phyloP scores from a whole-genome alignment of 1,140 invertebrate genomes.

The Sycophaga agraensis region DNA sequence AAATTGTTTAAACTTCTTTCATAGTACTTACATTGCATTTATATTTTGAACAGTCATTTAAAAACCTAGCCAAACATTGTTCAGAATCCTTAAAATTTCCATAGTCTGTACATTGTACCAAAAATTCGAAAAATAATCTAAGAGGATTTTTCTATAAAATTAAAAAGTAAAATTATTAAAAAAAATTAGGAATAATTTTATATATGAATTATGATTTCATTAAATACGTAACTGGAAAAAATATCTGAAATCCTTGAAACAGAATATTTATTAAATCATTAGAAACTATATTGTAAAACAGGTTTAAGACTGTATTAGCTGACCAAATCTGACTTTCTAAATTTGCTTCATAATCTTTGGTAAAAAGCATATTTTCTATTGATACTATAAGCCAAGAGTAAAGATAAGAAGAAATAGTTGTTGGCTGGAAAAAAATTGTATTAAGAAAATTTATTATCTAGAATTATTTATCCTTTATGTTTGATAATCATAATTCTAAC shows the following conservation, averaged over 20 bases:
- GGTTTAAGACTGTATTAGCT: constrained; percentile 51
- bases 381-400: constrained; percentile 64
- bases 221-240: constrained; percentile 62
- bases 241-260: constrained; percentile 63
- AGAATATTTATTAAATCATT: constrained; percentile 60
- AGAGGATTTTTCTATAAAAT: constrained; percentile 62
- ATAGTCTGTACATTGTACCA: constrained; percentile 44
- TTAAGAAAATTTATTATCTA: too few relatives aligned
- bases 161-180: constrained; percentile 7
- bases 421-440: constrained; percentile 62
- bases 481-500: neutral
- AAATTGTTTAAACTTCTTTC: constrained; percentile 36
- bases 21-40: constrained; percentile 39
- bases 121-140: constrained; percentile 58
- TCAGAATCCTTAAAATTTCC: constrained; percentile 42
- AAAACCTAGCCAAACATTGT: constrained; percentile 41
- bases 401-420: constrained; percentile 64
- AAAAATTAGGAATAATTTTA: neutral
- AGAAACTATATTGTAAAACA: constrained; percentile 59
- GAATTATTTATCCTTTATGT: neutral
- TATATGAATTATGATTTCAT: neutral
- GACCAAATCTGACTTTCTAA: constrained; percentile 47
- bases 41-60: constrained; percentile 37
- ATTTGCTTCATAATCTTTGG: constrained; percentile 48
- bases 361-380: constrained; percentile 47